Evolutionary conservation across 2,888 invertebrate genomes (phyloP).

Genomic region (Ectobius pallidus): DNA sequence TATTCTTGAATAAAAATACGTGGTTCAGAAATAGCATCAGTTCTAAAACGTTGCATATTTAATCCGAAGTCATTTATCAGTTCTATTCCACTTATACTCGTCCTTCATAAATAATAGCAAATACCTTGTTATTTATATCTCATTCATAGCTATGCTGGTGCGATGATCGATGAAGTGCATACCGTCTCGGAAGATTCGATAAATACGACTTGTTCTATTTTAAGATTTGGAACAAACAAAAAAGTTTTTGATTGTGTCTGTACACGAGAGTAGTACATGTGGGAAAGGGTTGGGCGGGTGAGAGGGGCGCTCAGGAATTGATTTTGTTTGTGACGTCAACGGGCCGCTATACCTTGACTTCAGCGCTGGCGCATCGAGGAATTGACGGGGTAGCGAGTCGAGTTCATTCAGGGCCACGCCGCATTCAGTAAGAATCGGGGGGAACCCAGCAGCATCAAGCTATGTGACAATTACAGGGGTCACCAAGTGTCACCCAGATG

Average conservation of each 20-base stretch:
- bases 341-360: constrained; percentile 9
- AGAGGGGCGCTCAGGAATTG: constrained; percentile 17
- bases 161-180: too few relatives aligned
- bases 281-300: neutral
- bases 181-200: neutral
- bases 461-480: too few relatives aligned
- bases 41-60: too few relatives aligned
- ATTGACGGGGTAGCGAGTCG: neutral
- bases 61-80: too few relatives aligned
- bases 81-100: too few relatives aligned
- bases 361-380: neutral
- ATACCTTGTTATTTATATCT: too few relatives aligned
- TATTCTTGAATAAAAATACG: too few relatives aligned
- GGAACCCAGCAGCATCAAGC: neutral
- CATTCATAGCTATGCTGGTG: too few relatives aligned
- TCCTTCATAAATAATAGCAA: too few relatives aligned
- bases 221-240: neutral
- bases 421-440: neutral
- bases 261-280: constrained; percentile 6
- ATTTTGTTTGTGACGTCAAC: constrained; percentile 30
- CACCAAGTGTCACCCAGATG: too few relatives aligned
- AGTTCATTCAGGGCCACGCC: constrained; percentile 20
- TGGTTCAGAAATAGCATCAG: too few relatives aligned
- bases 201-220: constrained; percentile 1
- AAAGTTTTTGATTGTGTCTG: neutral